phyloP scores from a whole-genome alignment of 2,888 invertebrate species.

The Apamea anceps region DNA sequence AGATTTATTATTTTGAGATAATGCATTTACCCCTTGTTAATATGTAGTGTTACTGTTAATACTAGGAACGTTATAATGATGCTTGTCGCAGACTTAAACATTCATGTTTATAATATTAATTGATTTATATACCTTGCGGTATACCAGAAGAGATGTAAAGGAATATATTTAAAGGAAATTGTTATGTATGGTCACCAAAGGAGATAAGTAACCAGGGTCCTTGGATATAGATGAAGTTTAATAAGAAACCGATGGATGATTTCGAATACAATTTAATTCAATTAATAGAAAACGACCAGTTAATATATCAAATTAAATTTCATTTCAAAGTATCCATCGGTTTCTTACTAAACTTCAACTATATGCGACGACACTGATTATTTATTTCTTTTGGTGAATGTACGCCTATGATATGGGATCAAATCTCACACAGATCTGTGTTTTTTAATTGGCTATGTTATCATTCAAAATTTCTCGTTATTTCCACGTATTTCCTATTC shows the following conservation, averaged over 20 bases:
- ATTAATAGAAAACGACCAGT: too few relatives aligned
- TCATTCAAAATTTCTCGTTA: conserved; percentile 21
- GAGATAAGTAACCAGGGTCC: too few relatives aligned
- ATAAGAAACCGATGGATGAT: too few relatives aligned
- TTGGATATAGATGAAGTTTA: too few relatives aligned
- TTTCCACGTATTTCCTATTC: conserved; percentile 22
- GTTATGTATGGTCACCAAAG: conserved; percentile 28
- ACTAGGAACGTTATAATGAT: conserved; percentile 69
- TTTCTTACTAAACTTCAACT: too few relatives aligned
- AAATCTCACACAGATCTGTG: conserved; percentile 46
- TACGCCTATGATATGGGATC: conserved; percentile 50
- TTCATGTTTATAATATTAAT: conserved; percentile 40
- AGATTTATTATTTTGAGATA: conserved; percentile 84
- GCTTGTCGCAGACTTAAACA: conserved; percentile 67
- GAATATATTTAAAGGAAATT: conserved; percentile 43
- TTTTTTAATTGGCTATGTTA: conserved; percentile 28
- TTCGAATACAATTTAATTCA: too few relatives aligned
- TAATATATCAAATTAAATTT: too few relatives aligned
- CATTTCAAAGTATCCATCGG: too few relatives aligned
- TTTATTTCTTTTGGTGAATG: too few relatives aligned
- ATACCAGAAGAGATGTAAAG: conserved; percentile 42
- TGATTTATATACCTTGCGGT: conserved; percentile 35
- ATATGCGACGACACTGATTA: too few relatives aligned
- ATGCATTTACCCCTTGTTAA: conserved; percentile 85
- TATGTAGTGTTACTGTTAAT: conserved; percentile 77